Conservation (phyloP, 1,140 invertebrate genomes). For the Lethrus apterus region DNA sequence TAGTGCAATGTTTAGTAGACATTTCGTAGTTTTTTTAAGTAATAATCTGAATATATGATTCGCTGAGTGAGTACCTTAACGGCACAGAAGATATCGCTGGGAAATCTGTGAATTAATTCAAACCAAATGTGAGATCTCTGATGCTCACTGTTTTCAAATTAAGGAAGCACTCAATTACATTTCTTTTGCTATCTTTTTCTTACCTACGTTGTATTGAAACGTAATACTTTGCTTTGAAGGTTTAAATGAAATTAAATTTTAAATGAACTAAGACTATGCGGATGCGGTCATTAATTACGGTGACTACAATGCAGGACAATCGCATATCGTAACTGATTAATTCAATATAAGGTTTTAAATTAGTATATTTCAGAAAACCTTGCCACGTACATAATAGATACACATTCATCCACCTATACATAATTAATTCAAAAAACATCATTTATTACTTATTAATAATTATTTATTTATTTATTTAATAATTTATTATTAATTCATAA, state of each 20-base stretch:
- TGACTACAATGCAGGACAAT: conserved; percentile 16
- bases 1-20: no score
- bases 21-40: not conserved
- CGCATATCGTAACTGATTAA: conserved; percentile 17
- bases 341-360: conserved; percentile 17
- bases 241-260: conserved; percentile 26
- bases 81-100: conserved; percentile 33
- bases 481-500: no score
- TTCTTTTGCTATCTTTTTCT: conserved; percentile 20
- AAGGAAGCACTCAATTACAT: conserved; percentile 18
- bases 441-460: no score
- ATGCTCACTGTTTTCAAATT: conserved; percentile 30
- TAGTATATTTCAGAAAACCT: no score
- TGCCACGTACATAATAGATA: no score
- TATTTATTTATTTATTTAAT: no score
- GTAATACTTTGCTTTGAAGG: conserved; percentile 17
- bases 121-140: conserved; percentile 33
- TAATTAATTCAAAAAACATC: no score
- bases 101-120: conserved; percentile 38
- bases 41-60: conserved; percentile 37
- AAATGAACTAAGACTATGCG: conserved; percentile 34
- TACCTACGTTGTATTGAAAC: conserved; percentile 7
- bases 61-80: conserved; percentile 37
- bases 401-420: no score
- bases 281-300: conserved; percentile 32